phyloP scores from a whole-genome alignment of 2,113 vertebrate species.

The Sterrhoptilus dennistouni region DNA sequence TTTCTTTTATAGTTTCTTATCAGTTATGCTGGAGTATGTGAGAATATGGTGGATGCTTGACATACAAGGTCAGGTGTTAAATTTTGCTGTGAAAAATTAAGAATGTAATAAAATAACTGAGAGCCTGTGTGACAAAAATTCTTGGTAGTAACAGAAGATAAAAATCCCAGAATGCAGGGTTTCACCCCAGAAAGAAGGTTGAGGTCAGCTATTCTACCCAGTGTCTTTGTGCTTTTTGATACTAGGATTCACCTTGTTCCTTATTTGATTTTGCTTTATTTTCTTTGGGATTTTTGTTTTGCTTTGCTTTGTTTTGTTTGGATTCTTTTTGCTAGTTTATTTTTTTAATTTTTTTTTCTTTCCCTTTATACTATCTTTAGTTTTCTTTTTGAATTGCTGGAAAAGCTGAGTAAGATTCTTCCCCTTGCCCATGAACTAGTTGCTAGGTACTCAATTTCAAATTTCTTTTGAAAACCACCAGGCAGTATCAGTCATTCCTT shows the following conservation, averaged over 20 bases:
- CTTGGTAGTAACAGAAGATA: background rate
- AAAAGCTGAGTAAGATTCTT: background rate
- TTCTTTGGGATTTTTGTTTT: rapidly evolving
- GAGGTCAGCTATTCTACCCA: background rate
- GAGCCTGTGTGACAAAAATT: rapidly evolving
- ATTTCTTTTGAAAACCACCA: background rate
- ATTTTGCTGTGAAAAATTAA: background rate
- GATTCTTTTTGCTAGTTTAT: too few species aligned
- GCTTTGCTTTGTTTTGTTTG: background rate
- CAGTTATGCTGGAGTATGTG: background rate
- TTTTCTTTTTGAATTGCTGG: background rate
- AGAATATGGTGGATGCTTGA: background rate
- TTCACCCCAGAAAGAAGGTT: background rate
- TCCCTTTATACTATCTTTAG: background rate
- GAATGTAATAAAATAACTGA: background rate
- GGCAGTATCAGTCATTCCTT: rapidly evolving
- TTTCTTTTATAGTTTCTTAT: background rate
- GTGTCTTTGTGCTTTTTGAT: background rate
- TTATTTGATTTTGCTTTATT: background rate
- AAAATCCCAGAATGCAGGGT: background rate
- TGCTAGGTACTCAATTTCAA: background rate
- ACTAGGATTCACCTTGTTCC: background rate
- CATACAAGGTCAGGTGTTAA: background rate
- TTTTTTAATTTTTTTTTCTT: background rate
- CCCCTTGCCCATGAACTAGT: background rate